Base-by-base conservation (phyloP, 2,113 vertebrate genomes). In the Jaculus jaculus region DNA sequence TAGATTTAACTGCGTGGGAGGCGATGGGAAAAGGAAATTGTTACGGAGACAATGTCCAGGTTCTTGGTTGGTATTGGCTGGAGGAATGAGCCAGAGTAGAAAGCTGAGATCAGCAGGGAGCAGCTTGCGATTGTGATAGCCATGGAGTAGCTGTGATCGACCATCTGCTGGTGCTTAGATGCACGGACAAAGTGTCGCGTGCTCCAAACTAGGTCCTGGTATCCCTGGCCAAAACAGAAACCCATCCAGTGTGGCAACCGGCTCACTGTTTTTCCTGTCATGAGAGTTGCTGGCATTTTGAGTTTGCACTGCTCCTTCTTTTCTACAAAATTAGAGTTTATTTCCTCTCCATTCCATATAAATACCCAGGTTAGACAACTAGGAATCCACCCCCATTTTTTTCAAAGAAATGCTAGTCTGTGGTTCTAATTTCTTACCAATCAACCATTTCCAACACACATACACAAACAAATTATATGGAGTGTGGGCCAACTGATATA, bases 391-490 rank as follows among this genome's bases (percentile, higher is more conserved):
- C 4, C 65, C 28, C 23, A 81, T 39, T 37, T 54, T 92, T 60
- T 68, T 81, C 51, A 79, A 6, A 60, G 37, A 61, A 20, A 85
- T 34, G 75, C 51, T 89, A 77, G 10, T 80, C 21, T 91, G 72
- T n/a, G 73, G 7, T 1, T 94, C 66, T 85, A 90, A 82, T 81
- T 87, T 88, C n/a, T 28, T 54, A 82, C 32, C 28, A 84, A 24
- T 66, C 66, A 89, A 84, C 5, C 18, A 79, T 58, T 90, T 94
- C 72, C 85, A 74, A 91, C 34, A 77, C 65, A 96, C 91, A 84
- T 51, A 84, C 16, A 81, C 51, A 92, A 84, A 79, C n/a, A 54
- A 12, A 54, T 54, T 54, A 54, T 54, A 54, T 54, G 54, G 54
- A 54, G 54, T 24, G 61, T 47, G 42, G 7, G 69, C 2, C 39